Evolutionary conservation across 2,888 invertebrate genomes (phyloP).

Genomic region (Dicroscelio sp.): DNA sequence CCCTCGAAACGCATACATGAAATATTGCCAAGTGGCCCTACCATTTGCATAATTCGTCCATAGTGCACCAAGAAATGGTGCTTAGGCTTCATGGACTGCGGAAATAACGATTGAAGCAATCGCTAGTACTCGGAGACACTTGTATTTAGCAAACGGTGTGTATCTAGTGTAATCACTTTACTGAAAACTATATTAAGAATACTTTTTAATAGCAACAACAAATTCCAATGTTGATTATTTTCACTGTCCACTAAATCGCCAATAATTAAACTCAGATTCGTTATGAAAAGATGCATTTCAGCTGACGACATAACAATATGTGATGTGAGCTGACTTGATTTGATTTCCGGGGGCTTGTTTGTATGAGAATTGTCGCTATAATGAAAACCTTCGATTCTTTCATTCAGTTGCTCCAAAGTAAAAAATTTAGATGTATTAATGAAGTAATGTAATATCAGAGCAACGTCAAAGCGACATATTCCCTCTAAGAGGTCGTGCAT

Average conservation of each 20-base stretch:
- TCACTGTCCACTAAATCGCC: neutral
- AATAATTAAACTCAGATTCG: neutral
- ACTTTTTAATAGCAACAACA: neutral
- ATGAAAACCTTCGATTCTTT: neutral
- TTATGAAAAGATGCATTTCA: neutral
- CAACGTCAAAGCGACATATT: slow-evolving; percentile 42
- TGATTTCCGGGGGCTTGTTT: neutral
- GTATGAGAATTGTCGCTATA: neutral
- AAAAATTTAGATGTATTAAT: slow-evolving; percentile 44
- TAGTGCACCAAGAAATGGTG: no score
- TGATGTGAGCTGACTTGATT: neutral
- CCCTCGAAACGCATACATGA: no score
- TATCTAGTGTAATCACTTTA: no score
- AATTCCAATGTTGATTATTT: neutral
- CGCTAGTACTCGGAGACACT: no score
- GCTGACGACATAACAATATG: neutral
- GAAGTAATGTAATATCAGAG: slow-evolving; percentile 6
- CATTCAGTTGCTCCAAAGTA: slow-evolving; percentile 1
- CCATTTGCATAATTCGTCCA: no score
- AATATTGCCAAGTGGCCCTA: no score
- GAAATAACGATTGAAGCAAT: no score
- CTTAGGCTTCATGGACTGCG: no score
- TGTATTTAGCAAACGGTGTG: no score
- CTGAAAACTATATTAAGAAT: neutral
- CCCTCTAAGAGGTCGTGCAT: slow-evolving; percentile 58